Evolutionary conservation across 2,113 vertebrate genomes (phyloP).

Genomic region (Rhipidura dahli): DNA sequence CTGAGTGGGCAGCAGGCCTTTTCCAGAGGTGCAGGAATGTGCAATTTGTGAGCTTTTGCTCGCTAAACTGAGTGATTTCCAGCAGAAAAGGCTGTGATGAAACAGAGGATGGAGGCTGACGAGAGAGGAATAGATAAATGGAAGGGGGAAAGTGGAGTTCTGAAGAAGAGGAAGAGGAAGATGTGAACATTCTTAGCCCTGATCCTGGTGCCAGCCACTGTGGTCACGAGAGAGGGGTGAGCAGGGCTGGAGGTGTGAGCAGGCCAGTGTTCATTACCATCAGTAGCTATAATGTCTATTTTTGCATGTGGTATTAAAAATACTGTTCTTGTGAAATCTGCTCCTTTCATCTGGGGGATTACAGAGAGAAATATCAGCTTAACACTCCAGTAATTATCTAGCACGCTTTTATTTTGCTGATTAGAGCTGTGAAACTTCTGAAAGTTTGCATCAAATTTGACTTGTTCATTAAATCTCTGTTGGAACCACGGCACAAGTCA

Average conservation of each 20-base stretch:
- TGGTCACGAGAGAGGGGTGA: neutral
- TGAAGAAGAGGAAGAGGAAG: neutral
- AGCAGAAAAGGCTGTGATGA: neutral
- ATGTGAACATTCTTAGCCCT: neutral
- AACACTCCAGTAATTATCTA: slow-evolving; percentile 42
- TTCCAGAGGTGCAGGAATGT: neutral
- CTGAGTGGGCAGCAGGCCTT: neutral
- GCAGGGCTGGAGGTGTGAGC: neutral
- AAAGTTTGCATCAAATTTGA: slow-evolving; percentile 27
- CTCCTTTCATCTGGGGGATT: slow-evolving; percentile 44
- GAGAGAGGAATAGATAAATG: neutral
- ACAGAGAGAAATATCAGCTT: slow-evolving; percentile 8
- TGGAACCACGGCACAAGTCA: neutral
- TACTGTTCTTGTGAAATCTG: slow-evolving; percentile 24
- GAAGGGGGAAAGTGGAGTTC: neutral
- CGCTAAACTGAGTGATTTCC: neutral
- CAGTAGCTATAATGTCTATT: neutral
- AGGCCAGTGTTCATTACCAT: neutral
- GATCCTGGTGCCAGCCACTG: neutral
- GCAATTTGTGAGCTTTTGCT: neutral
- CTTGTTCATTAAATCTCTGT: slow-evolving; percentile 41
- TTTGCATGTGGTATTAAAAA: neutral
- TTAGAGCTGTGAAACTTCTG: slow-evolving; percentile 16
- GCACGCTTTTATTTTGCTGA: slow-evolving; percentile 34
- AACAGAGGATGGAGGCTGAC: neutral